Evolutionary conservation across 1,140 invertebrate species (phyloP).

Genomic region (Drosophila pectinifera): DNA sequence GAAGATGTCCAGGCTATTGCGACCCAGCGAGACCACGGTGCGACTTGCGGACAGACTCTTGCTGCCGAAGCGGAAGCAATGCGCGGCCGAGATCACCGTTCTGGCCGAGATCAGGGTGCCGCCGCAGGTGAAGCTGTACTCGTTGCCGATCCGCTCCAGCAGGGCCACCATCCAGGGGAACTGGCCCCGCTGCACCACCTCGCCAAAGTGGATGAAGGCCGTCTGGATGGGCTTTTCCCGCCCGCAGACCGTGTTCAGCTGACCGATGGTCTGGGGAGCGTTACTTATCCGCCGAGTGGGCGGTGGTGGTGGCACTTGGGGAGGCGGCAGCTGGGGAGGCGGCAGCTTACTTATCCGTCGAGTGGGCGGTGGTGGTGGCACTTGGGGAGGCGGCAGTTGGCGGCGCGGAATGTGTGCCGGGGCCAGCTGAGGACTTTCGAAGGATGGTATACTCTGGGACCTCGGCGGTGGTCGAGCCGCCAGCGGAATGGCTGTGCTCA

Average conservation of each 20-base stretch:
- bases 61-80: slow-evolving; percentile 78
- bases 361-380: neutral
- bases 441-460: neutral
- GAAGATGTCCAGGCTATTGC: slow-evolving; percentile 79
- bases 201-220: slow-evolving; percentile 6
- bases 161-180: slow-evolving; percentile 14
- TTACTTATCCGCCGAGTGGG: neutral
- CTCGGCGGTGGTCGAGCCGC: neutral
- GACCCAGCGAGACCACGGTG: slow-evolving; percentile 84
- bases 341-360: neutral
- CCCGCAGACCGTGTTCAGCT: slow-evolving; percentile 1
- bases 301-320: neutral
- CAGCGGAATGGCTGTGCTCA: slow-evolving; percentile 28
- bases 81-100: slow-evolving; percentile 86
- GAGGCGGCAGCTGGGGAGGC: neutral
- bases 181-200: slow-evolving; percentile 1
- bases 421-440: neutral
- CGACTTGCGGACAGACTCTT: slow-evolving; percentile 56
- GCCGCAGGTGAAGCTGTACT: slow-evolving; percentile 82
- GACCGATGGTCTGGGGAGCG: slow-evolving; percentile 4
- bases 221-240: slow-evolving; percentile 4
- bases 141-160: slow-evolving; percentile 10
- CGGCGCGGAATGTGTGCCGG: neutral
- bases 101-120: slow-evolving; percentile 86
- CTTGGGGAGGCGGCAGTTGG: neutral